Evolutionary conservation across 2,888 invertebrate genomes (phyloP).

Genomic region (Limenitis camilla): DNA sequence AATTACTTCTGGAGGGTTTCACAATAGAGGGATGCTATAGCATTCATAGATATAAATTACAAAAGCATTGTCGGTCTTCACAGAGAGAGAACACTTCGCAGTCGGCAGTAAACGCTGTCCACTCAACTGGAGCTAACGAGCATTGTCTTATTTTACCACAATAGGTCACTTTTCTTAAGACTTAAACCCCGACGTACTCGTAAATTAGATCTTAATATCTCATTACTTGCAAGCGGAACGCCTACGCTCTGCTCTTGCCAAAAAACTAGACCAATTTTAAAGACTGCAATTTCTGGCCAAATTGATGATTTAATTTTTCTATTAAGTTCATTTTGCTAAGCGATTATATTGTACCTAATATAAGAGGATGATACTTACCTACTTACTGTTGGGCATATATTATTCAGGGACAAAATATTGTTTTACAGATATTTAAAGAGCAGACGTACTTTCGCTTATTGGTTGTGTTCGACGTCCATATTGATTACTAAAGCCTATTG

Average conservation of each 20-base stretch:
- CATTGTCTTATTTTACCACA: conserved; percentile 69
- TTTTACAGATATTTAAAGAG: background rate
- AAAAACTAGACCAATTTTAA: conserved; percentile 38
- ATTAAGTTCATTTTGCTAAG: too few species aligned
- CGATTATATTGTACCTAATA: too few species aligned
- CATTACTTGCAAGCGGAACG: conserved; percentile 67
- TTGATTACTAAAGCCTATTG: too few species aligned
- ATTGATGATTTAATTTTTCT: too few species aligned
- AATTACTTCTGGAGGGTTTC: conserved; percentile 8
- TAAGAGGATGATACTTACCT: too few species aligned
- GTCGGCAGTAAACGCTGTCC: conserved; percentile 49
- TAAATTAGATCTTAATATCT: conserved; percentile 70
- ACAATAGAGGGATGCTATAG: conserved; percentile 37
- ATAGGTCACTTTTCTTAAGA: conserved; percentile 71
- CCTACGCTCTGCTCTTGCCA: conserved; percentile 48
- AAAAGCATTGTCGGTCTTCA: conserved; percentile 55
- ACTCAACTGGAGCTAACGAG: conserved; percentile 62
- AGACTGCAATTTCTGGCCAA: too few species aligned
- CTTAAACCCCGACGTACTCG: conserved; percentile 58
- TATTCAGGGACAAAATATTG: background rate
- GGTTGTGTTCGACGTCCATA: too few species aligned
- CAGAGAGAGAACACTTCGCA: conserved; percentile 14
- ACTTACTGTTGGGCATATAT: too few species aligned
- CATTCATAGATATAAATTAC: conserved; percentile 61
- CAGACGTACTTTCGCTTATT: background rate